These are phyloP conservation scores for Dromococcyx pavoninus DNA, from an alignment of 2,797 vertebrate genomes.

Conservation along the genomic window DNA sequence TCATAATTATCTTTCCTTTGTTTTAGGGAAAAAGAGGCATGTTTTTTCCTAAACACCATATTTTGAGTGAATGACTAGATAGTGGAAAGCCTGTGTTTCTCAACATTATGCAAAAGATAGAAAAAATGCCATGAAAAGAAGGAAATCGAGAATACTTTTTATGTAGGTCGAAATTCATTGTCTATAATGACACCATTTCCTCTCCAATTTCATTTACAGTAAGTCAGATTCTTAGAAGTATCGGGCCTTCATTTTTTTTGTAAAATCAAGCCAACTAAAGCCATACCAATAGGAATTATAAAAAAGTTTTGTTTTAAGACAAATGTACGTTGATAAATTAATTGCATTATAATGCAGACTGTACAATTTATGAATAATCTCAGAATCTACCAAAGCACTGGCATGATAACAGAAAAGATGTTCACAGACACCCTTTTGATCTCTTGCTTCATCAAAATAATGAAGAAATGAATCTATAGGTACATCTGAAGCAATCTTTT, in stretches of 20 bases:
- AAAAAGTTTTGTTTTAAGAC: background rate
- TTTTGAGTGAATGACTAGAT: background rate
- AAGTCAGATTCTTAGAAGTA: background rate
- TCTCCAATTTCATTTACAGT: background rate
- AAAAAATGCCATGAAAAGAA: background rate
- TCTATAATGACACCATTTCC: background rate
- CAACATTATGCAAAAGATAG: background rate
- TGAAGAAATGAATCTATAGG: background rate
- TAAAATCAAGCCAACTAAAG: background rate
- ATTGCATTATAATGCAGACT: background rate
- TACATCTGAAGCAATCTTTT: background rate
- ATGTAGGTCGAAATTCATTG: background rate
- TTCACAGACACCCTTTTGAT: background rate
- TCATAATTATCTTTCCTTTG: background rate
- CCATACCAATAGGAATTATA: background rate
- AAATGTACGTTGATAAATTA: background rate
- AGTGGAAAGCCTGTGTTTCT: background rate
- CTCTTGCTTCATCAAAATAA: background rate
- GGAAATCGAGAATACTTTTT: background rate
- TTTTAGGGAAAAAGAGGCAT: fast-evolving
- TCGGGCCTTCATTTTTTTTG: background rate
- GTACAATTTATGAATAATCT: background rate
- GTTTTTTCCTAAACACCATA: background rate
- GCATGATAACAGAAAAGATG: background rate
- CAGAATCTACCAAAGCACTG: background rate